Conservation (phyloP, 2,888 invertebrate genomes). For the Andrena haemorrhoa region DNA sequence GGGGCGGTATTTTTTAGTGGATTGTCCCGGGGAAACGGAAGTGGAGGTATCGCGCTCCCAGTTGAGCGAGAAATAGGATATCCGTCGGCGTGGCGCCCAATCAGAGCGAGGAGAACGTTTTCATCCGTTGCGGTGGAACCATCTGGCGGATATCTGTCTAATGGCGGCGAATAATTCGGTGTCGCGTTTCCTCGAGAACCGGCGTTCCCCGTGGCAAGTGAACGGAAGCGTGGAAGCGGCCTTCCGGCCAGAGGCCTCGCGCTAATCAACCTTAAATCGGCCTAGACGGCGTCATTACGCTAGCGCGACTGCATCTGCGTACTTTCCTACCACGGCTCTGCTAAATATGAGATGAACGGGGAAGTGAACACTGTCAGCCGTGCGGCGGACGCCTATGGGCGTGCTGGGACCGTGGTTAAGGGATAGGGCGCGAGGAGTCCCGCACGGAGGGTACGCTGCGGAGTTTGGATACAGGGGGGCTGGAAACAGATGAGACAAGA, state of each 20-base stretch:
- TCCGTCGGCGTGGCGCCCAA: conserved; percentile 6
- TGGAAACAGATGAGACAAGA: no score
- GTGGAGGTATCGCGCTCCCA: background rate
- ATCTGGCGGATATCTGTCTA: conserved; percentile 43
- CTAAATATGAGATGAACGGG: no score
- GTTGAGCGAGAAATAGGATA: background rate
- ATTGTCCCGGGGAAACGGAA: background rate
- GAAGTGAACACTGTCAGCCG: no score
- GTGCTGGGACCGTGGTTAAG: no score
- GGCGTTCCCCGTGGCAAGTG: conserved; percentile 25
- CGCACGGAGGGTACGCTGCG: no score
- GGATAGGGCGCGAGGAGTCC: no score
- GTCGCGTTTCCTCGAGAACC: conserved; percentile 40
- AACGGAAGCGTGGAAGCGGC: conserved; percentile 43
- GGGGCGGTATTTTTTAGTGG: no score
- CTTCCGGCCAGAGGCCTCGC: conserved; percentile 31
- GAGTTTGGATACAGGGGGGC: no score
- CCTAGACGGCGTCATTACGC: conserved; percentile 38
- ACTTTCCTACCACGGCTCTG: no score
- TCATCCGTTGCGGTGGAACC: background rate
- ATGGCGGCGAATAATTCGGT: conserved; percentile 27
- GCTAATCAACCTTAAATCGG: conserved; percentile 55
- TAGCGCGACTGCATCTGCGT: background rate
- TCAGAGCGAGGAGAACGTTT: conserved; percentile 18
- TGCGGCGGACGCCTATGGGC: no score